Evolutionary conservation across 1,140 invertebrate species (phyloP), one percentile per base, ranked within the genome.

Genomic region (Notospermus geniculatus): DNA sequence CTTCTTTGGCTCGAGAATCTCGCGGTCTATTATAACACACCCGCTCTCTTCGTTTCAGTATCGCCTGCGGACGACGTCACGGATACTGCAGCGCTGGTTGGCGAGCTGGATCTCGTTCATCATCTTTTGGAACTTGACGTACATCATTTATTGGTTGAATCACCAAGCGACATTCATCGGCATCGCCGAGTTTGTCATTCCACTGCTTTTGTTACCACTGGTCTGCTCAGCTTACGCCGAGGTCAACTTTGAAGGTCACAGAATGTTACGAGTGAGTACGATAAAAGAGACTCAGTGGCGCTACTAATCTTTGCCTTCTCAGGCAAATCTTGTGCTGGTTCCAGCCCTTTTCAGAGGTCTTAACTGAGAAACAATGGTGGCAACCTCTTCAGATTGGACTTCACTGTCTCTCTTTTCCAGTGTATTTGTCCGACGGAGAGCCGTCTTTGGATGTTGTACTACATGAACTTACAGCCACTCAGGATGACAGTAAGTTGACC

Each of bases 81-180:
- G 64, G 19, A 73, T 71, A 7, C 69, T 82, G 5, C 79, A 82
- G 65, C 66, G 80, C 2, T 82, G 80, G 80, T 65, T 81, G 66
- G 71, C 75, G 11, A 76, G 72, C 45, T 76, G 77, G 70, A 71
- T 80, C 1, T 63, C 69, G 7, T 69, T 80, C 45, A 74, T 81
- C 27, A 46, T 78, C 11, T 58, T 80, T 1, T 77, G 78, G 74
- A 66, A 73, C 60, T 70, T 64, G 7, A 72, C 76, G 56, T 79
- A 79, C 53, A 69, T 80, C 7, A 67, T 79, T 2, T 61, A 70
- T 39, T 80, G 78, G 78, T 62, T 78, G 22, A 71, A 57, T 25
- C 71, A 79, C 54, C 30, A 68, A 1, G 73, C 80, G 7, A 66
- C 70, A 0, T 54, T 79, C 7, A 57, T 67, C 22, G 78, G 73